phyloP scores from a whole-genome alignment of 2,888 invertebrate species.

The Agrotis exclamationis region DNA sequence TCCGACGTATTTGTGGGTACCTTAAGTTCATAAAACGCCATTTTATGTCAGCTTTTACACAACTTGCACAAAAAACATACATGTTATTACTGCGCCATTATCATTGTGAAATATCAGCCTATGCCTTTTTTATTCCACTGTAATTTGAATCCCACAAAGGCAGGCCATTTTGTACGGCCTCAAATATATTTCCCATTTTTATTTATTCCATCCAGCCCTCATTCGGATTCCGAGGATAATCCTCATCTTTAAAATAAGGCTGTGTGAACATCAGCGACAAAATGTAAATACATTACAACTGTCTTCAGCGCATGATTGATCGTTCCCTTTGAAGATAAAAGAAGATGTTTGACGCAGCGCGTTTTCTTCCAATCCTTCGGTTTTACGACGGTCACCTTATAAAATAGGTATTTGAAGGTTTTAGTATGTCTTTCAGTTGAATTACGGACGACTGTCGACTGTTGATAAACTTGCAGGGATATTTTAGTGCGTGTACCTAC shows the following conservation, averaged over 20 bases:
- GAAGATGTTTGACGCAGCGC: constrained; percentile 58
- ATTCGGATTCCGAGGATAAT: constrained; percentile 61
- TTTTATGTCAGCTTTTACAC: not conserved
- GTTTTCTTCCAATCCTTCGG: constrained; percentile 58
- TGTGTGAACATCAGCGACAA: constrained; percentile 58
- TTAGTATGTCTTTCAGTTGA: constrained; percentile 54
- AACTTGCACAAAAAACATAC: not conserved
- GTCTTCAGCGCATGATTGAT: constrained; percentile 63
- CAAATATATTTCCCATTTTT: constrained; percentile 51
- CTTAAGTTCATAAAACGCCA: not conserved
- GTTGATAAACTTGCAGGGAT: constrained; percentile 56
- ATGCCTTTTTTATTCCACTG: constrained; percentile 27
- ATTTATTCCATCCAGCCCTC: constrained; percentile 54
- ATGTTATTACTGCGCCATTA: constrained; percentile 21
- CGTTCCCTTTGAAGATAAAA: constrained; percentile 61
- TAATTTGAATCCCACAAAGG: constrained; percentile 45
- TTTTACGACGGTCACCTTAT: constrained; percentile 71
- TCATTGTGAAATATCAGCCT: constrained; percentile 21
- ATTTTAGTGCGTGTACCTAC: constrained; percentile 30
- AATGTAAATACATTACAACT: constrained; percentile 67
- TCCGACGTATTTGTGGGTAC: too few species aligned
- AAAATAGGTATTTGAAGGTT: constrained; percentile 63
- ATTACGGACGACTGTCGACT: constrained; percentile 50
- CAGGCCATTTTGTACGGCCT: constrained; percentile 37
- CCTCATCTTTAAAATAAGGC: constrained; percentile 54